Evolutionary conservation across 2,888 invertebrate genomes (phyloP), one percentile per base, ranked within the genome.

Genomic region (Scelioninae gen. 1): DNA sequence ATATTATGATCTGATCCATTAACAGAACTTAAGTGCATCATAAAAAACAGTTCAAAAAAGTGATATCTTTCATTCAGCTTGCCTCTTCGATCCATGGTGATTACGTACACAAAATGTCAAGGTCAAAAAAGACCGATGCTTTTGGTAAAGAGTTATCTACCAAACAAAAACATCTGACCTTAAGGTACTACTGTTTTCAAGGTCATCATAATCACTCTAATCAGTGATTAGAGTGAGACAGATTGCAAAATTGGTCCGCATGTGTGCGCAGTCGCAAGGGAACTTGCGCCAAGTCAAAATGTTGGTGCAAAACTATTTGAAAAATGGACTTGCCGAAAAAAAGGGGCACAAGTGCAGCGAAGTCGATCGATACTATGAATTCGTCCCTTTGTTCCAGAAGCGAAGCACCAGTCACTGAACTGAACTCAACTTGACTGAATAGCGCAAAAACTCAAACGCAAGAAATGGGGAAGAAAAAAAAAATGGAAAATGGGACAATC

Each of bases 401-500:
- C 79, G 76, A 84, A 72, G 75, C 84, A 82, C 81, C 81, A 80
- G 80, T 85, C 85, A 85, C 85, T 82, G 75, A 86, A 84, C 78
- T 75, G 65, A 82, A 85, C 74, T 63, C 32, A 82, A 82, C 72
- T 75, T 74, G 63, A 51, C 66, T 65, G 60, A 76, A 75, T 53
- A 32, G 55, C 60, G 74, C 51, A 65, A 65, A 45, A 79, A 63
- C 34, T 51, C 15, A 72, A 65, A 79, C 23, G 53, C 5, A 58
- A 7, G 76, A 15, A 16, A 23, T n/a, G 31, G 40, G 34, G 49
- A 51, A 43, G 23, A 47, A 32, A 49, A n/a, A 40, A n/a, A 34
- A 72, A 13, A 74, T n/a, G n/a, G n/a, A 82, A 66, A 40, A 55
- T 23, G 47, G 15, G 62, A 68, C 56, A 47, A 74, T 49, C 75